Percentiles rank a stretch among this genome's conserved stretches.
These are phyloP conservation scores for Heliothis subflexa DNA, from an alignment of 1,140 invertebrate species.

Conservation along the genomic window DNA sequence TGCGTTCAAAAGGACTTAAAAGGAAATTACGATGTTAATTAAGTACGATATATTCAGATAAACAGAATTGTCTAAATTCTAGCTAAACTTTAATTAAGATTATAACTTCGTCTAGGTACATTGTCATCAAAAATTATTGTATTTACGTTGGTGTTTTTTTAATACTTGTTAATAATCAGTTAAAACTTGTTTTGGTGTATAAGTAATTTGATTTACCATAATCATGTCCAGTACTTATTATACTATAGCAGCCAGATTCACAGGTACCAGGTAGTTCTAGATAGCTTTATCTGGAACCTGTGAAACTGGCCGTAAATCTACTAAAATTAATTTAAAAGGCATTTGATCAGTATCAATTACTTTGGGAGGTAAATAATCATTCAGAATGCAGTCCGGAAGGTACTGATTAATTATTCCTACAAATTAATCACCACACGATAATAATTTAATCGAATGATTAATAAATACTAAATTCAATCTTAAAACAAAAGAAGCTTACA, in stretches of 20 bases:
- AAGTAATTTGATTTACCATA: no score
- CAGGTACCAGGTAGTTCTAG: no score
- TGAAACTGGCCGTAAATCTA: no score
- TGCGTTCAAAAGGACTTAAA: neutral
- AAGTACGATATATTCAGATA: slow-evolving; percentile 41
- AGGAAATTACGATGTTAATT: neutral
- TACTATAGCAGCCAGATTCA: no score
- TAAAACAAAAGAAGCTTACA: neutral
- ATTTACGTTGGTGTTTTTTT: neutral
- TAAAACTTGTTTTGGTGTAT: no score
- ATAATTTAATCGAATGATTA: slow-evolving; percentile 10
- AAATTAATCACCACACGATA: slow-evolving; percentile 12
- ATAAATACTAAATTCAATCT: slow-evolving; percentile 2
- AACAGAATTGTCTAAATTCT: slow-evolving; percentile 7
- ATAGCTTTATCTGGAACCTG: no score
- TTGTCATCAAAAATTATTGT: neutral
- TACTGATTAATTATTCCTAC: neutral
- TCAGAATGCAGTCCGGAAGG: slow-evolving; percentile 3
- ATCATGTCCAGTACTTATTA: no score
- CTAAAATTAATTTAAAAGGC: neutral
- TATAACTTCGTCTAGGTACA: slow-evolving; percentile 2
- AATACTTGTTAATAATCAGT: no score
- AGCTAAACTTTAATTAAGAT: neutral
- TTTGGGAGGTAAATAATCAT: no score
- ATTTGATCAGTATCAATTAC: neutral